A percentile compares a stretch with the other conserved stretches of the same genome.
Evolutionary conservation across 1,140 invertebrate species (phyloP).

Genomic region (Hylaeus volcanicus): DNA sequence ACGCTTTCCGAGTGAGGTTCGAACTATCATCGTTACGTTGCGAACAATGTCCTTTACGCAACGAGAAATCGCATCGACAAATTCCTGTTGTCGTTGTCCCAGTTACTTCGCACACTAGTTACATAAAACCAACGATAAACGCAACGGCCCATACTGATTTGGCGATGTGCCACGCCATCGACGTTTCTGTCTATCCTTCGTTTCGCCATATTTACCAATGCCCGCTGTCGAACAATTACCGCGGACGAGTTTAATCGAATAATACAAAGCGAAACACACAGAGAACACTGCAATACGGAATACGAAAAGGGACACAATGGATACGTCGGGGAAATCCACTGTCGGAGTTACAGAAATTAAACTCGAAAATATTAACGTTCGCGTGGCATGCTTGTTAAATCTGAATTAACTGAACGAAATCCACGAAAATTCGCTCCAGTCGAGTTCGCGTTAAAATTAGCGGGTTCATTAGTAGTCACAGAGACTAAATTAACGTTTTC

Average conservation of each 20-base stretch:
- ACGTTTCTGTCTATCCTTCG: slow-evolving; percentile 4
- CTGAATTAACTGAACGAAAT: too few relatives aligned
- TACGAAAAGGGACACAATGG: neutral
- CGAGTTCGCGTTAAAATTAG: too few relatives aligned
- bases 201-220: slow-evolving; percentile 23
- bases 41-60: neutral
- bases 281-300: neutral
- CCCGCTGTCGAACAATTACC: slow-evolving; percentile 30
- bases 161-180: slow-evolving; percentile 32
- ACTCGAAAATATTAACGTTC: neutral
- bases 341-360: neutral
- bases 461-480: too few relatives aligned
- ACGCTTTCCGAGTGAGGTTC: neutral
- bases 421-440: neutral
- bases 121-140: slow-evolving; percentile 37
- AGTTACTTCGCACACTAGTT: slow-evolving; percentile 31
- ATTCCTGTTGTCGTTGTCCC: slow-evolving; percentile 26
- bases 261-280: neutral
- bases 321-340: neutral
- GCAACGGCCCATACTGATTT: slow-evolving; percentile 21
- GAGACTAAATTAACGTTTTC: too few relatives aligned
- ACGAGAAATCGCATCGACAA: slow-evolving; percentile 18
- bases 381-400: neutral
- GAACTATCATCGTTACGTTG: too few relatives aligned
- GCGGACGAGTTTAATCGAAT: slow-evolving; percentile 24